A percentile compares a stretch with the other conserved stretches of the same genome.
phyloP scores from a whole-genome alignment of 2,113 vertebrate species.

The Nettapus auritus region DNA sequence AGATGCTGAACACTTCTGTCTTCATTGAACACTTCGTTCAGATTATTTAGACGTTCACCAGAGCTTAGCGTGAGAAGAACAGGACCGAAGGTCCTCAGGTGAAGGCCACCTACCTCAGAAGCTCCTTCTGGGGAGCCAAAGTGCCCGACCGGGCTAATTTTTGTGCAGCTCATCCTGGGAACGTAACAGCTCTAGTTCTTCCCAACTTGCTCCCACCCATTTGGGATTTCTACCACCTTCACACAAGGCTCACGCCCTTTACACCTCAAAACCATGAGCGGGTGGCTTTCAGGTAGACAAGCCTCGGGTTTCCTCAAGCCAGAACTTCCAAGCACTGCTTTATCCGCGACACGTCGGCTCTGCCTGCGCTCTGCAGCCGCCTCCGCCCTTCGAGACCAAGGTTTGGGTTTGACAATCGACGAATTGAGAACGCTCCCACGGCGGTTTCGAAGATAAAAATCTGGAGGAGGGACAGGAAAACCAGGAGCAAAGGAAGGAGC shows the following conservation, averaged over 20 bases:
- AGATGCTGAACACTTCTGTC: rapidly evolving
- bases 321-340: background rate
- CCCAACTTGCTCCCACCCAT: background rate
- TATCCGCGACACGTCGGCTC: background rate
- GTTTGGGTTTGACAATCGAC: background rate
- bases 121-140: background rate
- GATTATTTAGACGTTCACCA: background rate
- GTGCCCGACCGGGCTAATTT: rapidly evolving
- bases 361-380: background rate
- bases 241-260: background rate
- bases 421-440: background rate
- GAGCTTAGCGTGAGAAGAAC: background rate
- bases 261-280: background rate
- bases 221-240: background rate
- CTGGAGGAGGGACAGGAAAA: background rate
- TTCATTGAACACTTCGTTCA: rapidly evolving
- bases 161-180: rapidly evolving
- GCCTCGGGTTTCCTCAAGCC: background rate
- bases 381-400: background rate
- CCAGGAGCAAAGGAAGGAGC: background rate
- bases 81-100: rapidly evolving
- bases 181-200: background rate
- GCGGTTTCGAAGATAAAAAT: background rate
- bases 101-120: background rate
- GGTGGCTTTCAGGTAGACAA: background rate